These are phyloP conservation scores for Polypedilum vanderplanki DNA, from an alignment of 1,140 invertebrate species.

Conservation along the genomic window DNA sequence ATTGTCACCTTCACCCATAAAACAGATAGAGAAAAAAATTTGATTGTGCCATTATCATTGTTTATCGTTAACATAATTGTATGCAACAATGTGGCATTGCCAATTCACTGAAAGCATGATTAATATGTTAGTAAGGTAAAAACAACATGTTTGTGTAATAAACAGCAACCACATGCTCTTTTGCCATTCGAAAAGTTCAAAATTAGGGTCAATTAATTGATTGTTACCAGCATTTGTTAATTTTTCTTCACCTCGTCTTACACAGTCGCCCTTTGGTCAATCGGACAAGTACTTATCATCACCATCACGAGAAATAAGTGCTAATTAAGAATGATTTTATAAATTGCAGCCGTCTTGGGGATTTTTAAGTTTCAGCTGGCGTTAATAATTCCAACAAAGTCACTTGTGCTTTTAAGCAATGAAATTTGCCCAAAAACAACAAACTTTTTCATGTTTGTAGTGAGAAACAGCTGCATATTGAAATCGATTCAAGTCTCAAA, in stretches of 20 bases:
- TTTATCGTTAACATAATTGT: slow-evolving; percentile 16
- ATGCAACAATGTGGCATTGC: not conserved
- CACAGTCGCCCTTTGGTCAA: not conserved
- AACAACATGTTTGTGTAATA: too few relatives aligned
- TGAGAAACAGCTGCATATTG: not conserved
- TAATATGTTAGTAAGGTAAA: too few relatives aligned
- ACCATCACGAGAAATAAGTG: not conserved
- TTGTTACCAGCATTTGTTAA: not conserved
- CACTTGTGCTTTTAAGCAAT: not conserved
- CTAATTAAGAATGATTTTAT: not conserved
- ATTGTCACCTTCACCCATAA: slow-evolving; percentile 10
- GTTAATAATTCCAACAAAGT: not conserved
- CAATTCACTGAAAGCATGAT: not conserved
- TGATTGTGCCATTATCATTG: not conserved
- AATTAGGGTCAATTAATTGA: slow-evolving; percentile 28
- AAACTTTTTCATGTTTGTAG: not conserved
- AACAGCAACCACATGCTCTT: too few relatives aligned
- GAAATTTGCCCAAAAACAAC: slow-evolving; percentile 11
- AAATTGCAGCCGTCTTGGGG: not conserved
- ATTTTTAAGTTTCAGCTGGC: slow-evolving; percentile 11
- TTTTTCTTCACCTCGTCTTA: not conserved
- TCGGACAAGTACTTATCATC: not conserved
- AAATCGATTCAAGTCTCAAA: not conserved
- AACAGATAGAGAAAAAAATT: not conserved
- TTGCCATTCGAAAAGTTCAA: not conserved